phyloP scores from a whole-genome alignment of 2,113 vertebrate genomes.

The Oryzias celebensis region DNA sequence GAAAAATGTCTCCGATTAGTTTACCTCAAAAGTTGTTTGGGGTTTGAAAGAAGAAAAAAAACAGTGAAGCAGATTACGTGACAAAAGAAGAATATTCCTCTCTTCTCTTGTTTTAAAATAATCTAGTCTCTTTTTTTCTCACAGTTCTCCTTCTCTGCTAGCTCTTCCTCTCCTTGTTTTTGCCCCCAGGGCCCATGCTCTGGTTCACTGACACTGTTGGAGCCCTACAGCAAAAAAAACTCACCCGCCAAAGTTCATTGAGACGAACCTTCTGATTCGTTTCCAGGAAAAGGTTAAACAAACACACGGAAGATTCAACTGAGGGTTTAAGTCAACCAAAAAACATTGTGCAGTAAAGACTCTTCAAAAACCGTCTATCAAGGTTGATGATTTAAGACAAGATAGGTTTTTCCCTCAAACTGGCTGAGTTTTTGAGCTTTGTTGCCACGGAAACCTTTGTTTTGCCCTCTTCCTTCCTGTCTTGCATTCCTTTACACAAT shows the following conservation, averaged over 20 bases:
- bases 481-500: constrained; percentile 76
- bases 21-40: constrained; percentile 51
- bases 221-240: constrained; percentile 43
- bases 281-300: constrained; percentile 32
- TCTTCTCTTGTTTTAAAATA: constrained; percentile 64
- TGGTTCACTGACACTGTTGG: constrained; percentile 52
- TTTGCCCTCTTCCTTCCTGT: constrained; percentile 78
- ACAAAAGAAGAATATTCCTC: constrained; percentile 65
- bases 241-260: constrained; percentile 37
- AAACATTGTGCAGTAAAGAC: constrained; percentile 13
- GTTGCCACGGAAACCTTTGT: constrained; percentile 76
- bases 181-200: constrained; percentile 45
- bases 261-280: constrained; percentile 39
- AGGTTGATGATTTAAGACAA: constrained; percentile 24
- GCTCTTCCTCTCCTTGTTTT: constrained; percentile 42
- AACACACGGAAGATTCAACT: constrained; percentile 16
- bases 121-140: constrained; percentile 47
- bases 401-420: constrained; percentile 13
- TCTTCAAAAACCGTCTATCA: constrained; percentile 7
- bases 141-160: constrained; percentile 44
- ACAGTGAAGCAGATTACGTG: constrained; percentile 67
- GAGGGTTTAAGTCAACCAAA: constrained; percentile 48
- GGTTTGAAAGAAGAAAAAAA: constrained; percentile 47
- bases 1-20: constrained; percentile 53
- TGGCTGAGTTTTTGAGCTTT: constrained; percentile 25